phyloP scores from a whole-genome alignment of 2,797 vertebrate genomes.

The Coregonus sp. region DNA sequence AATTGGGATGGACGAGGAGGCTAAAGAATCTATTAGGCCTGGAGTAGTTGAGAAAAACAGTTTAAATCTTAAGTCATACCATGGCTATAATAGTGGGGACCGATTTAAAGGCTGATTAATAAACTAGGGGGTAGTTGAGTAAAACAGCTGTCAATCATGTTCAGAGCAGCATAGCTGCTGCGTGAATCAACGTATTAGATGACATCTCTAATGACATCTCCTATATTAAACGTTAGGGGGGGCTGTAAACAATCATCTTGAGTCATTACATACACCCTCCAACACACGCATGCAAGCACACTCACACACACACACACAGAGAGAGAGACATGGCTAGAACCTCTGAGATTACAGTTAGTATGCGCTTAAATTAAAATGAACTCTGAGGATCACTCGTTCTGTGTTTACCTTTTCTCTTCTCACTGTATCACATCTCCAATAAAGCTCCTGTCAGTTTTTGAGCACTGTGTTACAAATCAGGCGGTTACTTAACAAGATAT shows the following conservation, averaged over 20 bases:
- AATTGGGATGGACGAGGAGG: not conserved
- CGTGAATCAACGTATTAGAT: slow-evolving; percentile 43
- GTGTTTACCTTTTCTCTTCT: not conserved
- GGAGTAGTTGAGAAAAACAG: no score
- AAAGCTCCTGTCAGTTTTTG: not conserved
- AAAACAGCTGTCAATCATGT: slow-evolving; percentile 49
- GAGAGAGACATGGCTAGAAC: not conserved
- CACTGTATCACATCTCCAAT: not conserved
- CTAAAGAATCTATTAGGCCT: not conserved
- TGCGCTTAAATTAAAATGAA: not conserved
- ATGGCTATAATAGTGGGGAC: not conserved
- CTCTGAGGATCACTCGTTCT: not conserved
- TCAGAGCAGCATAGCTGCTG: slow-evolving; percentile 37
- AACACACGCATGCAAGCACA: not conserved
- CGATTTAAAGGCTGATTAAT: not conserved
- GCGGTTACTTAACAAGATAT: not conserved
- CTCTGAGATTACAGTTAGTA: not conserved
- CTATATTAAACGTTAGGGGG: slow-evolving; percentile 41
- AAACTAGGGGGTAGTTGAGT: slow-evolving; percentile 7
- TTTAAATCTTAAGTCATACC: no score
- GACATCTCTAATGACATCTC: slow-evolving; percentile 60
- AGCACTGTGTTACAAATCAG: not conserved
- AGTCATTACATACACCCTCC: slow-evolving; percentile 33
- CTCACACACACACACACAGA: not conserved
- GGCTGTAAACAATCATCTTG: slow-evolving; percentile 41